These are phyloP conservation scores for Urocolius indicus DNA, from an alignment of 2,113 vertebrate species.

Conservation along the genomic window DNA sequence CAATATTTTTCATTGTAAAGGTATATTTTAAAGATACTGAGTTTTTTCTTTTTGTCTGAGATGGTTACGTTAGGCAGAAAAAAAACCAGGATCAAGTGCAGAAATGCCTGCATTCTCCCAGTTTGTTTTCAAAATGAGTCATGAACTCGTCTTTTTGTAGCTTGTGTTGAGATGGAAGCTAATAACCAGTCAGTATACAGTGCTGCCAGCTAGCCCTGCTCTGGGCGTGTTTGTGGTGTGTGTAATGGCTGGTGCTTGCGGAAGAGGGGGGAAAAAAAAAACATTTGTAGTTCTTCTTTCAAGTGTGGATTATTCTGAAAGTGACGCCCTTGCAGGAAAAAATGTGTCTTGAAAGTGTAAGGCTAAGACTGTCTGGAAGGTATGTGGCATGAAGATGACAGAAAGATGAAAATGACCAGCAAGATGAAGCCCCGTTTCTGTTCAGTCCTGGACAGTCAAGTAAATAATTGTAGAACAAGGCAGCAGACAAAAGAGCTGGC, in stretches of 20 bases:
- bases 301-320: not conserved
- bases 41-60: not conserved
- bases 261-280: not conserved
- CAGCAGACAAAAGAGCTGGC: conserved; percentile 75
- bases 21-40: not conserved
- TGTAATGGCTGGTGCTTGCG: not conserved
- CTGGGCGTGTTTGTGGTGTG: not conserved
- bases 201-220: not conserved
- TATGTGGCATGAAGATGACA: not conserved
- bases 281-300: not conserved
- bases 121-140: not conserved
- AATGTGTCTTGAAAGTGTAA: not conserved
- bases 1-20: not conserved
- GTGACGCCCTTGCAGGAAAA: not conserved
- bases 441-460: conserved; percentile 19
- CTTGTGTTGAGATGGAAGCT: not conserved
- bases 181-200: not conserved
- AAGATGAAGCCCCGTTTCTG: conserved; percentile 22
- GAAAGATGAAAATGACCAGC: not conserved
- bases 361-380: not conserved
- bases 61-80: not conserved
- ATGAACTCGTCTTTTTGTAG: not conserved
- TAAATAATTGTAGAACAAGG: conserved; percentile 84
- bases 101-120: not conserved
- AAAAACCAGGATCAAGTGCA: not conserved